These are phyloP conservation scores for Phymorhynchus buccinoides DNA, from an alignment of 1,140 invertebrate species.

Conservation along the genomic window DNA sequence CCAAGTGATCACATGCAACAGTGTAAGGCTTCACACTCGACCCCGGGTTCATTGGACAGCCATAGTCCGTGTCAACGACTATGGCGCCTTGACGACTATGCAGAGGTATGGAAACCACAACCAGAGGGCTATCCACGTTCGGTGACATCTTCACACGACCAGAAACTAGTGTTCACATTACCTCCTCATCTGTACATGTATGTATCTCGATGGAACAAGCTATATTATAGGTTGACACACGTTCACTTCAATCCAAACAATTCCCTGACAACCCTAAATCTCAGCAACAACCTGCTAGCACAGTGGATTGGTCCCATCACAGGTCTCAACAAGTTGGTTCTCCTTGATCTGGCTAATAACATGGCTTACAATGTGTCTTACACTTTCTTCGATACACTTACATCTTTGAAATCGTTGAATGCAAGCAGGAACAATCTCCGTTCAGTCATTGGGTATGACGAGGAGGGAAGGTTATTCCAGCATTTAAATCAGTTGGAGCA, in stretches of 20 bases:
- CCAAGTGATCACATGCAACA: background rate
- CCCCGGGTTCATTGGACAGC: background rate
- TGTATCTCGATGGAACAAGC: constrained; percentile 19
- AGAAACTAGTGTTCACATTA: background rate
- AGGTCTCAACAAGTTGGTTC: constrained; percentile 17
- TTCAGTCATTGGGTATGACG: background rate
- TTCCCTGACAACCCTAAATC: background rate
- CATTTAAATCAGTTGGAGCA: constrained; percentile 28
- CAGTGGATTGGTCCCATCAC: constrained; percentile 41
- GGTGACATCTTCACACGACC: background rate
- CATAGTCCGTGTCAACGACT: background rate
- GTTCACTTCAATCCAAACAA: constrained; percentile 27
- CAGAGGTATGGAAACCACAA: background rate
- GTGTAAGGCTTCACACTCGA: background rate
- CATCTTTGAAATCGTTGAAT: constrained; percentile 9
- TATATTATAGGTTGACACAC: constrained; percentile 28
- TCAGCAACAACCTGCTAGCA: constrained; percentile 32
- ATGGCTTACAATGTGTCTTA: constrained; percentile 26
- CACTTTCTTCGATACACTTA: constrained; percentile 41
- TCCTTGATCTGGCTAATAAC: constrained; percentile 36
- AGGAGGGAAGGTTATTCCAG: constrained; percentile 14
- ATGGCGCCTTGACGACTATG: background rate
- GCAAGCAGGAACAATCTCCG: constrained; percentile 37
- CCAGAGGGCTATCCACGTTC: background rate
- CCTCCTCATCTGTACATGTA: constrained; percentile 37